Conservation (phyloP, 1,140 invertebrate genomes). For the Lepidurus couesii region DNA sequence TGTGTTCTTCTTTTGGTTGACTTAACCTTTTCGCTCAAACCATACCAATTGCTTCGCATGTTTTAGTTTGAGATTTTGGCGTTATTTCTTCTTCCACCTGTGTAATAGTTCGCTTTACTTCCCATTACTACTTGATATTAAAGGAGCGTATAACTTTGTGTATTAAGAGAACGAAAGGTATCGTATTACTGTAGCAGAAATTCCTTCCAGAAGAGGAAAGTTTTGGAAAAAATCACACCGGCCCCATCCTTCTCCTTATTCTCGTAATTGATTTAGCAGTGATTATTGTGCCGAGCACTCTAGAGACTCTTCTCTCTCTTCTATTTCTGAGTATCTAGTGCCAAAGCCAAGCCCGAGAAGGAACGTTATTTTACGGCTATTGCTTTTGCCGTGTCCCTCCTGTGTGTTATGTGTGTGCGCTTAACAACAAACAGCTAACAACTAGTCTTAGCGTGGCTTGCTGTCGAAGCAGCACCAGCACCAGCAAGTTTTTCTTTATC, state of each 20-base stretch:
- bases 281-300: background rate
- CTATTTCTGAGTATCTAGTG: background rate
- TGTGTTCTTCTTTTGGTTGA: too few species aligned
- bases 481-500: background rate
- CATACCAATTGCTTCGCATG: too few species aligned
- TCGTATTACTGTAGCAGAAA: too few species aligned
- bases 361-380: background rate
- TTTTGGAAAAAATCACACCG: background rate
- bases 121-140: too few species aligned
- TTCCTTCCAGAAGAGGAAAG: too few species aligned
- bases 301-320: background rate
- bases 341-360: background rate
- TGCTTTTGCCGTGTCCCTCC: background rate
- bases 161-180: too few species aligned
- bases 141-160: too few species aligned
- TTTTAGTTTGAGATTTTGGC: too few species aligned
- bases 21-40: too few species aligned
- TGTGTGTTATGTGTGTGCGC: slow-evolving; percentile 5
- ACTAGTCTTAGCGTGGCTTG: background rate
- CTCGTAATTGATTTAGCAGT: slow-evolving; percentile 13
- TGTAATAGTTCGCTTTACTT: too few species aligned
- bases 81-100: too few species aligned
- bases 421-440: slow-evolving; percentile 12
- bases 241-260: background rate
- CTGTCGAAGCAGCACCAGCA: slow-evolving; percentile 2